Evolutionary conservation across 2,113 vertebrate species (phyloP), one percentile per base, ranked within the genome.

Genomic region (Harpagus bidentatus): DNA sequence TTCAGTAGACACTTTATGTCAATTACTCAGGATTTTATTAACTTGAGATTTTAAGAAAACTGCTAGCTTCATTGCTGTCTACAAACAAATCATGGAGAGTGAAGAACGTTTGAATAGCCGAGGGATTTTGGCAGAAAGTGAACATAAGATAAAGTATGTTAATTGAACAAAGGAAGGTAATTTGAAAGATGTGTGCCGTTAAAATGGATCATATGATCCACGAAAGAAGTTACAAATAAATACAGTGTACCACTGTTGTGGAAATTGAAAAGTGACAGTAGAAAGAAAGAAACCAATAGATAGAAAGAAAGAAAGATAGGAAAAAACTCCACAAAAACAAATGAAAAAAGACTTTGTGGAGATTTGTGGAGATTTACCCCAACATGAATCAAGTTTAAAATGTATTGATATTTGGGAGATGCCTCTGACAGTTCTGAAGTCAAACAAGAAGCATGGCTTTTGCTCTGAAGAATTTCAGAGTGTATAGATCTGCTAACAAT

Each of bases 401-500:
- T 32, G 34, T 84, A 94, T 69, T 96, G 86, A 76, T 95, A 59
- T 85, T 87, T 89, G 36, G 61, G 84, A 79, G 62, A 79, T 94
- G 66, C 23, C 34, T 96, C 69, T 95, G 96, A 87, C 73, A 92
- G 78, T 74, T 91, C 47, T 20, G 42, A 67, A 88, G 29, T 80
- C 67, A 71, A 86, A 63, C 38, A 72, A 89, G 77, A 94, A 91
- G 21, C 21, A 82, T 72, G 16, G 61, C 9, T 91, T 89, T 89
- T 91, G 72, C 91, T 82, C 72, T 82, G 73, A 88, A 92, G 86
- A 79, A 79, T 89, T 94, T 95, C 55, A 52, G 59, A 53, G 52
- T 65, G 42, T 76, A 72, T 89, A 89, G 91, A 82, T 95, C 90
- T 95, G 93, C 86, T 87, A 96, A 82, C 89, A 79, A 91, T 96